Conservation (phyloP, 2,888 invertebrate species). For the Icerya purchasi region DNA sequence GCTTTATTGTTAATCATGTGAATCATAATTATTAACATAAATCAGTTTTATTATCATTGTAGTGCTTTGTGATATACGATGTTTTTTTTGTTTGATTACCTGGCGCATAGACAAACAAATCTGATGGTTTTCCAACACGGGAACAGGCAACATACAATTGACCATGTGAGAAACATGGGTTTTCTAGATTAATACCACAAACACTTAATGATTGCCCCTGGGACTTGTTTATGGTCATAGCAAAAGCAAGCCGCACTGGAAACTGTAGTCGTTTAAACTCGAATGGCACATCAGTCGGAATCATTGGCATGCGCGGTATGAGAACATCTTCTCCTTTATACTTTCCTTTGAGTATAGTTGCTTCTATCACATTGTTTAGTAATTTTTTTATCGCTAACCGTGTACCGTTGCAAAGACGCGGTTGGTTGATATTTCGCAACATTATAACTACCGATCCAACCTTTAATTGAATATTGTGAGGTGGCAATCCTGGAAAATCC, state of each 20-base stretch:
- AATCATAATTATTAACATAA: not conserved
- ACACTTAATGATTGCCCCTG: conserved; percentile 14
- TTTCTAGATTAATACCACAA: not conserved
- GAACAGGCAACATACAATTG: not conserved
- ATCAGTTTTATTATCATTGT: not conserved
- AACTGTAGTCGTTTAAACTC: conserved; percentile 21
- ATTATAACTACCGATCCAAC: not conserved
- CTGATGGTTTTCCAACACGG: not conserved
- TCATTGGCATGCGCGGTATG: conserved; percentile 21
- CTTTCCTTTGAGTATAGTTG: not conserved
- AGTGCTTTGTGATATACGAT: not conserved
- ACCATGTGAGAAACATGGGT: not conserved
- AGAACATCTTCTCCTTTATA: not conserved
- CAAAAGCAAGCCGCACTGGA: conserved; percentile 21
- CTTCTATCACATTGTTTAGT: not conserved
- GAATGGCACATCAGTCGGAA: conserved; percentile 21
- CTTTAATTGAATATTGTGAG: not conserved
- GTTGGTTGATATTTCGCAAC: not conserved
- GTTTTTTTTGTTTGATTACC: not conserved
- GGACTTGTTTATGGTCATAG: conserved; percentile 23
- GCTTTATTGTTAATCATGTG: not conserved
- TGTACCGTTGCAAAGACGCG: not conserved
- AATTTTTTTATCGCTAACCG: not conserved
- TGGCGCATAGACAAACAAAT: not conserved
- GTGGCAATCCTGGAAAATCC: not conserved